A percentile compares a stretch with the other conserved stretches of the same genome.
Conservation (phyloP, 2,797 vertebrate species). For the Danionella dracula region DNA sequence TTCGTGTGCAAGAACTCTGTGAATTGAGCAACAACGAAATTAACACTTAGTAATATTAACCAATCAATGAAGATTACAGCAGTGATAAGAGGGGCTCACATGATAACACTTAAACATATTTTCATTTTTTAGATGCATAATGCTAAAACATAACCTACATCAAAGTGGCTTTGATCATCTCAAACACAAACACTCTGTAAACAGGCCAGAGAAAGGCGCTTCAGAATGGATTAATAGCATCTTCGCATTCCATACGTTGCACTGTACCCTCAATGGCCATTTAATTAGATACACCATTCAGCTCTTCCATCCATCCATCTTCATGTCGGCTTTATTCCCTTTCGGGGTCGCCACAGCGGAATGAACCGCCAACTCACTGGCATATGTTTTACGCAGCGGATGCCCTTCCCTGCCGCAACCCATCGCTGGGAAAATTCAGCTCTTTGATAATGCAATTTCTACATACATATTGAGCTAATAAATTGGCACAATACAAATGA, state of each 20-base stretch:
- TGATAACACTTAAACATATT: constrained; percentile 12
- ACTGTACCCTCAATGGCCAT: background rate
- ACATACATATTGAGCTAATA: too few species aligned
- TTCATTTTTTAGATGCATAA: constrained; percentile 9
- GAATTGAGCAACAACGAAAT: background rate
- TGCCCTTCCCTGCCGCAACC: too few species aligned
- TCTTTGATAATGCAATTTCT: too few species aligned
- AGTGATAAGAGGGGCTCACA: background rate
- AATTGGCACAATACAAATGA: too few species aligned
- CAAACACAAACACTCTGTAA: constrained; percentile 32
- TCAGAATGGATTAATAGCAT: constrained; percentile 1
- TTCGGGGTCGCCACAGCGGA: too few species aligned
- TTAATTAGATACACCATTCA: background rate
- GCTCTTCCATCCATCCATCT: too few species aligned
- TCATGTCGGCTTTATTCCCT: too few species aligned
- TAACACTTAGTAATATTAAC: background rate
- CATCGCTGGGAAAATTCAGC: too few species aligned
- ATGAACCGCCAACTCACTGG: too few species aligned
- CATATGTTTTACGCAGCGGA: too few species aligned
- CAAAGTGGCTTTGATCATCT: constrained; percentile 41
- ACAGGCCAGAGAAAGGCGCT: background rate
- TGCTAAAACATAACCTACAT: constrained; percentile 28
- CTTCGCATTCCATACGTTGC: background rate
- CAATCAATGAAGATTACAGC: constrained; percentile 23
- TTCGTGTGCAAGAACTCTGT: background rate